Evolutionary conservation across 2,797 vertebrate species (phyloP).

Genomic region (Ctenopoma multispine): DNA sequence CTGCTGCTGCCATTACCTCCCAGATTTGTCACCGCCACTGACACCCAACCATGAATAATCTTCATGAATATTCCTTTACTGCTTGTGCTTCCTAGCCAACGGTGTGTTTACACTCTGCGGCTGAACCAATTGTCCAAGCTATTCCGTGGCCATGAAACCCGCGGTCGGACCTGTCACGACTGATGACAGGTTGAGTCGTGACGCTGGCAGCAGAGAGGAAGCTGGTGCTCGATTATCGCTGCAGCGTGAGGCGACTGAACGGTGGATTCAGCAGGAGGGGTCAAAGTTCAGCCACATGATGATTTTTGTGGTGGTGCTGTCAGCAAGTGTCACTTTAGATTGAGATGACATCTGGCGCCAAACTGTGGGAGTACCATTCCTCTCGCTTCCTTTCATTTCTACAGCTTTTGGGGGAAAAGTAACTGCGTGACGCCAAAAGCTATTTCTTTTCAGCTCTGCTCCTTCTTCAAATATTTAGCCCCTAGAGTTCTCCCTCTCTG

Average conservation of each 20-base stretch:
- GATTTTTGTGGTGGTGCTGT: constrained; percentile 58
- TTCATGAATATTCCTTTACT: constrained; percentile 71
- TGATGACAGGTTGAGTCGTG: constrained; percentile 43
- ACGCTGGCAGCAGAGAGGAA: constrained; percentile 38
- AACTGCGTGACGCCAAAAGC: constrained; percentile 51
- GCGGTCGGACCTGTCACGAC: constrained; percentile 44
- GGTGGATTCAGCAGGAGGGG: constrained; percentile 49
- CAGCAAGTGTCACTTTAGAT: constrained; percentile 68
- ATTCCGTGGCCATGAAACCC: constrained; percentile 46
- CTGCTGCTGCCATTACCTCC: constrained; percentile 50
- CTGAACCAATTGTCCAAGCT: constrained; percentile 58
- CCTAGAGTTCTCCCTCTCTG: constrained; percentile 24
- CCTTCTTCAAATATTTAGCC: constrained; percentile 54
- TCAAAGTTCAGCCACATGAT: constrained; percentile 56
- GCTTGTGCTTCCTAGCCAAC: constrained; percentile 23
- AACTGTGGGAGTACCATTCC: constrained; percentile 42
- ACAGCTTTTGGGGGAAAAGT: constrained; percentile 32
- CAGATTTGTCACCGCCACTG: constrained; percentile 59
- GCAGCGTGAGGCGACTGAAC: constrained; percentile 18
- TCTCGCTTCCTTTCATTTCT: constrained; percentile 39
- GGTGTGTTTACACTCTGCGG: constrained; percentile 51
- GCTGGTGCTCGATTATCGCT: constrained; percentile 15
- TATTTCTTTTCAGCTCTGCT: constrained; percentile 54
- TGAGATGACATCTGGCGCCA: constrained; percentile 56
- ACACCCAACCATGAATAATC: constrained; percentile 69